A percentile compares a stretch with the other conserved stretches of the same genome.
phyloP scores from a whole-genome alignment of 1,140 invertebrate species.

The Sitodiplosis mosellana region DNA sequence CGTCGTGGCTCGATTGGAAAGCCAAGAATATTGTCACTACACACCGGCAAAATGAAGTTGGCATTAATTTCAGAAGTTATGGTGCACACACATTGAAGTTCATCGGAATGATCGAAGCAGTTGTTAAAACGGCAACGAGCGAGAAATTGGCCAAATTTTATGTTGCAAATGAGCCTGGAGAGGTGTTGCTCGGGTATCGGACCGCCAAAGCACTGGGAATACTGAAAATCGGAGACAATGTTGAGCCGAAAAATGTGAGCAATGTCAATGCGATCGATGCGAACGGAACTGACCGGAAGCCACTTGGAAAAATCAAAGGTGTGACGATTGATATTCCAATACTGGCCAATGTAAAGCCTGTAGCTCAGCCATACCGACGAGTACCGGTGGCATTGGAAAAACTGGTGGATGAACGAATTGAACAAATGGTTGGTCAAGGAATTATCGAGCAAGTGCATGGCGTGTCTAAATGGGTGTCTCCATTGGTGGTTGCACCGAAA shows the following conservation, averaged over 20 bases:
- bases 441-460: constrained; percentile 7
- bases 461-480: constrained; percentile 18
- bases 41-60: too few relatives aligned
- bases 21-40: background rate
- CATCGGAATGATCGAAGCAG: background rate
- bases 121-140: background rate
- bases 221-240: too few relatives aligned
- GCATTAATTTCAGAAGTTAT: background rate
- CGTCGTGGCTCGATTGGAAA: background rate
- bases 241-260: too few relatives aligned
- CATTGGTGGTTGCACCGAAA: constrained; percentile 18
- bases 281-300: constrained; percentile 6
- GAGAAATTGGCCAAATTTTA: background rate
- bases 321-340: constrained; percentile 2
- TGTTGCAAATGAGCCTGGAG: constrained; percentile 4
- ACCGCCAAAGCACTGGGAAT: constrained; percentile 4
- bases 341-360: constrained; percentile 2
- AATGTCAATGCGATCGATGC: too few relatives aligned
- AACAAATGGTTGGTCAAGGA: constrained; percentile 3
- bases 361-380: too few relatives aligned
- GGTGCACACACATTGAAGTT: background rate
- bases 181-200: constrained; percentile 4
- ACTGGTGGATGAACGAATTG: constrained; percentile 4
- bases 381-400: constrained; percentile 9
- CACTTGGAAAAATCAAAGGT: constrained; percentile 1